Evolutionary conservation across 2,113 vertebrate species (phyloP), one percentile per base, ranked within the genome.

Genomic region (Syngnathoides biaculeatus): DNA sequence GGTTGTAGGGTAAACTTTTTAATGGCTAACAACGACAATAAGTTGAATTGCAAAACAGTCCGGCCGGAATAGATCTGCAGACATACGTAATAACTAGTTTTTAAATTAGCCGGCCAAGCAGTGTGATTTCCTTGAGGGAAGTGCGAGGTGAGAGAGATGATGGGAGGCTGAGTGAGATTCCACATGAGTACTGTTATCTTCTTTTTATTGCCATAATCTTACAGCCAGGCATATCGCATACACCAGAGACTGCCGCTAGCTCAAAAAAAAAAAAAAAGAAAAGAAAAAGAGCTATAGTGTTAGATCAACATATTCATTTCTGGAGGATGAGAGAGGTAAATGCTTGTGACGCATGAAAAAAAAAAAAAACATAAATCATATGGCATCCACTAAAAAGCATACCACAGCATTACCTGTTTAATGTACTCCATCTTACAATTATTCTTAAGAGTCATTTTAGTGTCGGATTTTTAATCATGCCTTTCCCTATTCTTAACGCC

Each of bases 1-100:
- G 35, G 58, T 39, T 38, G 22, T 60, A 11, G 40, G 38, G 38
- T 4, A 27, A 56, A 61, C 11, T 22, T 20, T 60, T 60, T n/a
- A 13, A 38, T 7, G 11, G 22, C 40, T 20, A 38, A 59, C 30
- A 20, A 12, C 2, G 30, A 20, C 57, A 39, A 35, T 30, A 20
- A 38, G 0, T 59, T 19, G 27, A 68, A 61, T 67, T 20, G 6
- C 14, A 47, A 74, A 67, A 66, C 24, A 50, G 15, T 67, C 64
- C 56, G 65, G 24, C 24, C 27, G n/a, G 27, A 75, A 27, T 39
- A 61, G 15, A 69, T 61, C 55, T 39, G 66, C 43, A 65, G 53
- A 60, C 10, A 57, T 1, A 8, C 24, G 63, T 20, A 15, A 71
- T 57, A 7, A 65, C 55, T 27, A 67, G 20, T 5, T 45, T 67